phyloP scores from a whole-genome alignment of 2,888 invertebrate genomes.

The Nemoura dubitans region DNA sequence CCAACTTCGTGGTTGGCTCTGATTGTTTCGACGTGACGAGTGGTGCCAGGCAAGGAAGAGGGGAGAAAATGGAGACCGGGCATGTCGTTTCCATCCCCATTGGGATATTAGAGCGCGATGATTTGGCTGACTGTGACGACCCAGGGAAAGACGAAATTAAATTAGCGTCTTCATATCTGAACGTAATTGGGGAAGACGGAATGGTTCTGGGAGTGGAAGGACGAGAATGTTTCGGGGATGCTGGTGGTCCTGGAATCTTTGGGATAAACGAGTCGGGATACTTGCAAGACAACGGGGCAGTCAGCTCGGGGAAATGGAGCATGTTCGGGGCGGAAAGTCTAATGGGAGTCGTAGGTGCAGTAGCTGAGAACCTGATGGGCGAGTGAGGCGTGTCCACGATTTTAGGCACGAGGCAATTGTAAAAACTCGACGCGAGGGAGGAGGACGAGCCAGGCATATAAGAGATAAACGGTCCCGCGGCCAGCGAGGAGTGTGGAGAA shows the following conservation, averaged over 20 bases:
- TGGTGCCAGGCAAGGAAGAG: constrained; percentile 41
- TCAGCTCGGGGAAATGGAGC: constrained; percentile 27
- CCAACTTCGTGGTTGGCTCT: constrained; percentile 36
- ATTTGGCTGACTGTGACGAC: constrained; percentile 18
- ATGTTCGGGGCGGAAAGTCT: constrained; percentile 37
- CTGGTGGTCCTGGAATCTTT: constrained; percentile 49
- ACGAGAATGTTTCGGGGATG: constrained; percentile 46
- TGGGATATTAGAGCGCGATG: constrained; percentile 3
- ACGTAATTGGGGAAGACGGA: constrained; percentile 5
- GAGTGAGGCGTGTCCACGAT: constrained; percentile 36
- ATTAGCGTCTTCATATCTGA: constrained; percentile 33
- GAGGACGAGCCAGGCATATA: constrained; percentile 48
- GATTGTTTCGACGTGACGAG: constrained; percentile 43
- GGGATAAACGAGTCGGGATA: constrained; percentile 45
- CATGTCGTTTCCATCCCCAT: neutral
- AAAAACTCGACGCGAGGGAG: constrained; percentile 40
- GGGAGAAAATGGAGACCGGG: constrained; percentile 32
- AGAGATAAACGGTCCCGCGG: constrained; percentile 34
- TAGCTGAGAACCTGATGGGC: constrained; percentile 37
- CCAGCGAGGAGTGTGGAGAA: neutral
- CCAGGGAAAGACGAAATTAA: constrained; percentile 9
- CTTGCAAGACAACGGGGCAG: constrained; percentile 27
- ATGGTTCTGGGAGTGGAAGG: constrained; percentile 10
- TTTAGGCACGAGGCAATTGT: constrained; percentile 34
- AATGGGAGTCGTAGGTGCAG: constrained; percentile 28